These are phyloP conservation scores for Herminia tarsipennalis DNA, from an alignment of 2,888 invertebrate species.

Conservation along the genomic window DNA sequence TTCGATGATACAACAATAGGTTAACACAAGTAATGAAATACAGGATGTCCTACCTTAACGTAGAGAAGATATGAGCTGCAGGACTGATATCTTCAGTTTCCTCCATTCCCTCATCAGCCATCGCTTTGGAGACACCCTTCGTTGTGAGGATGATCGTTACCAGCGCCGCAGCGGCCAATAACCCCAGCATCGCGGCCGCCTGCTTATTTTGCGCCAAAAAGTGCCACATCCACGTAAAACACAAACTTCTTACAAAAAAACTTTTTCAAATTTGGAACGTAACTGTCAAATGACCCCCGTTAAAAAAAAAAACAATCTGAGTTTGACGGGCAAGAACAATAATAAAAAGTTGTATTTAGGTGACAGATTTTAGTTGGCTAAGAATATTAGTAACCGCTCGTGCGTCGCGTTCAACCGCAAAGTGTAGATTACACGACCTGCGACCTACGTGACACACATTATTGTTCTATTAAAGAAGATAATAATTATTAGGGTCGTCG, in stretches of 20 bases:
- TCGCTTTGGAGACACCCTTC: constrained; percentile 52
- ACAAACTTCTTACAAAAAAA: constrained; percentile 11
- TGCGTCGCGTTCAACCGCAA: constrained; percentile 54
- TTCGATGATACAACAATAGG: too few species aligned
- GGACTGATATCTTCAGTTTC: constrained; percentile 73
- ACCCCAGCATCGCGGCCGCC: constrained; percentile 75
- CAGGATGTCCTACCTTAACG: constrained; percentile 60
- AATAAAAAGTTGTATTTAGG: neutral
- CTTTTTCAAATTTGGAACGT: constrained; percentile 16
- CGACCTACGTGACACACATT: constrained; percentile 69
- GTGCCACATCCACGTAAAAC: constrained; percentile 70
- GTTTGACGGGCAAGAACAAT: constrained; percentile 6
- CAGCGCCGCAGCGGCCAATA: constrained; percentile 66
- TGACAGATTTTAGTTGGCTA: constrained; percentile 12
- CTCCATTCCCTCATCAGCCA: constrained; percentile 45
- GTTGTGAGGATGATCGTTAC: constrained; percentile 68
- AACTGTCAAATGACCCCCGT: neutral
- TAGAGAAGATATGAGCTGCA: constrained; percentile 67
- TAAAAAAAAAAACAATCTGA: neutral
- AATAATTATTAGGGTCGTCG: constrained; percentile 69
- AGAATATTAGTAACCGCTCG: constrained; percentile 49
- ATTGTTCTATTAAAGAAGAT: constrained; percentile 76
- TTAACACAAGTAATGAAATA: neutral
- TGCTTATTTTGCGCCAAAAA: constrained; percentile 77
- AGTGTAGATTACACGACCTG: constrained; percentile 71